phyloP scores from a whole-genome alignment of 2,888 invertebrate genomes.

The Mythimna loreyi region DNA sequence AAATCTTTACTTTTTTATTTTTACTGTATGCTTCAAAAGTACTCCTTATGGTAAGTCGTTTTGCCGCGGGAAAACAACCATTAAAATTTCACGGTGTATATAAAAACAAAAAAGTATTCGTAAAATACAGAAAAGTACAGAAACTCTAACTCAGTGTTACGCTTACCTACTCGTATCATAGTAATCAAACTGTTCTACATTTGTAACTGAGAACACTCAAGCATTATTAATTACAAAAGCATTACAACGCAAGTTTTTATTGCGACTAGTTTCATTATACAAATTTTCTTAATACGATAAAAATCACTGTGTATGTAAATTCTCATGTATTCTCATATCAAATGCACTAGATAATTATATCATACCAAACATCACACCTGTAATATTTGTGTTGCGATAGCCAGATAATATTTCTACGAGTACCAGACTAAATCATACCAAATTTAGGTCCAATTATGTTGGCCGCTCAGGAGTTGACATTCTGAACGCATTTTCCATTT shows the following conservation, averaged over 20 bases:
- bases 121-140: too few relatives aligned
- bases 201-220: neutral
- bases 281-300: conserved; percentile 16
- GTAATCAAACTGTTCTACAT: neutral
- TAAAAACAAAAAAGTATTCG: too few relatives aligned
- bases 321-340: conserved; percentile 35
- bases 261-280: conserved; percentile 8
- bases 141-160: neutral
- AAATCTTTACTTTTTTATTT: too few relatives aligned
- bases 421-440: conserved; percentile 26
- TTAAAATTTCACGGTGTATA: too few relatives aligned
- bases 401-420: too few relatives aligned
- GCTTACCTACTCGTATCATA: neutral
- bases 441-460: too few relatives aligned
- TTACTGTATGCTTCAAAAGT: too few relatives aligned
- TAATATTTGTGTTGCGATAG: too few relatives aligned
- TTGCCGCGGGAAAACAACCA: too few relatives aligned
- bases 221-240: neutral
- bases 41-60: too few relatives aligned
- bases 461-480: too few relatives aligned
- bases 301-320: conserved; percentile 6
- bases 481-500: too few relatives aligned
- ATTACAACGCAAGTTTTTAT: neutral
- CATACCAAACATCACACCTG: conserved; percentile 21
- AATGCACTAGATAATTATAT: conserved; percentile 11